Conservation (phyloP, 2,797 vertebrate genomes). For the Mareca penelope region DNA sequence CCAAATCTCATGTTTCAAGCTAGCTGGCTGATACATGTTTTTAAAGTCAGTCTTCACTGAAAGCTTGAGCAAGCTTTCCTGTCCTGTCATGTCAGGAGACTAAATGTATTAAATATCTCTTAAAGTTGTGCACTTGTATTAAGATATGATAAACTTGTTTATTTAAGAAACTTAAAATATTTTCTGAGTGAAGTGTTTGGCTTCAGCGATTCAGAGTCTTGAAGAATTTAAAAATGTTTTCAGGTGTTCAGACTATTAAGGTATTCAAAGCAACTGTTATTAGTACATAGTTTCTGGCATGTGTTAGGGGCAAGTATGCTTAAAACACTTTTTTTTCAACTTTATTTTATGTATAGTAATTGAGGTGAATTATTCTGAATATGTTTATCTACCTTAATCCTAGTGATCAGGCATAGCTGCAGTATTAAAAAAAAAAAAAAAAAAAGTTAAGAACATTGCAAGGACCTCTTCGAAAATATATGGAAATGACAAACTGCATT, state of each 20-base stretch:
- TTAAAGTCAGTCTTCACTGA: neutral
- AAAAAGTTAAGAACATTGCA: neutral
- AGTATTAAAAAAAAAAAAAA: neutral
- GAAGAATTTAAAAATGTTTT: neutral
- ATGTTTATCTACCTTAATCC: neutral
- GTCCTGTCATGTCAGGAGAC: neutral
- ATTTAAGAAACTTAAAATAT: neutral
- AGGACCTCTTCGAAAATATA: neutral
- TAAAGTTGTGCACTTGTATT: neutral
- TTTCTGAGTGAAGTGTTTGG: neutral
- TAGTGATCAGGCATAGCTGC: neutral
- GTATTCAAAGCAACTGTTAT: neutral
- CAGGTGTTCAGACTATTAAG: neutral
- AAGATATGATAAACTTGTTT: neutral
- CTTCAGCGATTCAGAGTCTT: neutral
- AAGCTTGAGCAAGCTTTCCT: neutral
- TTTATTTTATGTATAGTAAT: neutral
- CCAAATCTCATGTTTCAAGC: neutral
- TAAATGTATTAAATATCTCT: neutral
- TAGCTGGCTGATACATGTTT: neutral
- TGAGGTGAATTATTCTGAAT: neutral
- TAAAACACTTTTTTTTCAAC: neutral
- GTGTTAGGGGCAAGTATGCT: neutral
- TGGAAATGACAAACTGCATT: neutral
- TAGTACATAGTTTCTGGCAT: neutral